phyloP scores from a whole-genome alignment of 1,140 invertebrate species.

The Littorina saxatilis region DNA sequence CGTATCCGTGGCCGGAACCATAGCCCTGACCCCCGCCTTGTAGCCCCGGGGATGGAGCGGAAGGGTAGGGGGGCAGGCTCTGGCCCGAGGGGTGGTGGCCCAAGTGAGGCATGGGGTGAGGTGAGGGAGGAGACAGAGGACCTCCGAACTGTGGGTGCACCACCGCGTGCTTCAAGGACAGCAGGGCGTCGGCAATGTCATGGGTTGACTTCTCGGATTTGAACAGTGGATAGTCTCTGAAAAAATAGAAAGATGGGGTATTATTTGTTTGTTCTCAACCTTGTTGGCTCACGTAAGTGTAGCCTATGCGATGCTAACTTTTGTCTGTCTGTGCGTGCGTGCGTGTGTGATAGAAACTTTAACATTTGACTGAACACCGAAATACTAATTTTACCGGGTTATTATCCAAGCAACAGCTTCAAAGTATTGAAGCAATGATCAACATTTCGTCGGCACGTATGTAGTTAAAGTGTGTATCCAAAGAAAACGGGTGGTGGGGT shows the following conservation, averaged over 20 bases:
- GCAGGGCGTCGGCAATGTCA: constrained; percentile 88
- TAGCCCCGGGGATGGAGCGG: constrained; percentile 56
- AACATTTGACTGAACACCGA: no score
- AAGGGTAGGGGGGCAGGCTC: not conserved
- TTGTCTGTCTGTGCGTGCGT: no score
- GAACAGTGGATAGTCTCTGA: constrained; percentile 40
- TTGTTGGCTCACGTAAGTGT: no score
- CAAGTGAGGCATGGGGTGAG: constrained; percentile 52
- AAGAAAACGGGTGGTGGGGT: no score
- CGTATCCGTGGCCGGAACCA: constrained; percentile 50
- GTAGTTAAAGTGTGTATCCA: no score
- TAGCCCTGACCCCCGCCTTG: constrained; percentile 41
- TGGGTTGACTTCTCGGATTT: constrained; percentile 74
- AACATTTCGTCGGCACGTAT: no score
- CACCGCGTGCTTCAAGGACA: constrained; percentile 91
- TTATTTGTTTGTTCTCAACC: no score
- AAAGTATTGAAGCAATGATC: no score
- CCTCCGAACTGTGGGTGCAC: constrained; percentile 82
- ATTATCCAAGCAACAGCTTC: no score
- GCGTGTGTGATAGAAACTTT: no score
- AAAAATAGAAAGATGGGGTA: not conserved
- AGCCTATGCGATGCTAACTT: no score
- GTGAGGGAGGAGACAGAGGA: constrained; percentile 62
- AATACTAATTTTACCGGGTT: no score
- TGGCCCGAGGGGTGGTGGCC: constrained; percentile 21